Evolutionary conservation across 2,113 vertebrate species (phyloP).

Genomic region (Pelecanus crispus): DNA sequence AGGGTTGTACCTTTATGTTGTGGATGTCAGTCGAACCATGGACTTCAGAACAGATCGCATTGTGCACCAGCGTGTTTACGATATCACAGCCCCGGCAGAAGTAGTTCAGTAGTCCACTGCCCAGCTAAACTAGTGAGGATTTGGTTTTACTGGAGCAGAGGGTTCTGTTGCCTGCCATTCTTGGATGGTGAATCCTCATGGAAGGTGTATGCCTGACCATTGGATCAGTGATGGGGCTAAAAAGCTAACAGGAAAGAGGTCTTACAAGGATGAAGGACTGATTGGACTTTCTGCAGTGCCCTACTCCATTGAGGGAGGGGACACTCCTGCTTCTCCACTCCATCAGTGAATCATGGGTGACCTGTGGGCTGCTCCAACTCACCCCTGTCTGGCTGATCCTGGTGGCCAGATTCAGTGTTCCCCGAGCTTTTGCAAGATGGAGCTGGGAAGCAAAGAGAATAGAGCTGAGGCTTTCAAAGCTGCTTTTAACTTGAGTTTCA

Average conservation of each 20-base stretch:
- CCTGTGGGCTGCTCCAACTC: background rate
- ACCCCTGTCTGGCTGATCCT: background rate
- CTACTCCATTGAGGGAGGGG: background rate
- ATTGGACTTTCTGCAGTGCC: background rate
- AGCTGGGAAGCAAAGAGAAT: background rate
- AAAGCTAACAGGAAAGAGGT: background rate
- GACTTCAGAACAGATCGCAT: background rate
- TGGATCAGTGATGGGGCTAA: background rate
- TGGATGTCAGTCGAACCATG: background rate
- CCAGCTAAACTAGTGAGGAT: background rate
- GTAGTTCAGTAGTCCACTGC: background rate
- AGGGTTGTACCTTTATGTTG: background rate
- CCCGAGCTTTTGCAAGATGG: background rate
- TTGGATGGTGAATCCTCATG: background rate
- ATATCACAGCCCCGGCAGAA: background rate
- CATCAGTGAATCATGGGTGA: accelerated
- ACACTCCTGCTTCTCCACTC: background rate
- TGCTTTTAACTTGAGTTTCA: background rate
- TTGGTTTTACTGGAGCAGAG: background rate
- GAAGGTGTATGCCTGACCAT: background rate
- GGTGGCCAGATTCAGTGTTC: background rate
- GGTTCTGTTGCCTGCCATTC: background rate
- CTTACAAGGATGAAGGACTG: background rate
- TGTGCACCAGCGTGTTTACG: background rate
- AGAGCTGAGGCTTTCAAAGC: background rate